phyloP scores from a whole-genome alignment of 2,888 invertebrate species.

The Cremastinae sp. region DNA sequence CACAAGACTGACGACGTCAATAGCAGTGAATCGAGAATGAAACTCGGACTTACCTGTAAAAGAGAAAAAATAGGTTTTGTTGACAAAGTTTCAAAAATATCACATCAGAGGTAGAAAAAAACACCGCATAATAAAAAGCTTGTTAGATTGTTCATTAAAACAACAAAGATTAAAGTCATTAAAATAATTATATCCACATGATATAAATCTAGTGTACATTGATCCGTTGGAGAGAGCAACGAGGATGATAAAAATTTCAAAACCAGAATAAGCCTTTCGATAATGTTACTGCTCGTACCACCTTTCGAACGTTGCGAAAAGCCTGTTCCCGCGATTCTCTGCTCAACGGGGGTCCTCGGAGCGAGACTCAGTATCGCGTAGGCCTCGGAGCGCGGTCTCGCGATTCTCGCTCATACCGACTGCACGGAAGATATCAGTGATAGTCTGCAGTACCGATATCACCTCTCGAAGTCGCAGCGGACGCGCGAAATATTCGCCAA shows the following conservation, averaged over 20 bases:
- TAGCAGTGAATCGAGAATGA: conserved; percentile 20
- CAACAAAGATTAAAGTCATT: no score
- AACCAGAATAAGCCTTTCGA: not conserved
- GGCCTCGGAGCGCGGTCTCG: conserved; percentile 1
- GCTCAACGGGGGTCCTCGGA: conserved; percentile 28
- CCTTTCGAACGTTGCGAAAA: conserved; percentile 54
- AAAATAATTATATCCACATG: no score
- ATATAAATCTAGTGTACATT: no score
- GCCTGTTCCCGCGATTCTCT: conserved; percentile 42
- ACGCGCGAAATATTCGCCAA: conserved; percentile 69
- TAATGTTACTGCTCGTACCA: conserved; percentile 44
- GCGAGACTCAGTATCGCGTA: conserved; percentile 9
- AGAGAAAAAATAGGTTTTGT: conserved; percentile 6
- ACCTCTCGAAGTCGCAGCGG: conserved; percentile 50
- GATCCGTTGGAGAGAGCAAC: no score
- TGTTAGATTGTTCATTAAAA: no score
- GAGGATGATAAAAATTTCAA: not conserved
- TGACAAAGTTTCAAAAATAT: not conserved
- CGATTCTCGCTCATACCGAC: conserved; percentile 56
- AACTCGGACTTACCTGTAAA: conserved; percentile 56
- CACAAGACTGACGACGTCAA: not conserved
- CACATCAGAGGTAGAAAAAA: no score
- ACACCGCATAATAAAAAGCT: no score
- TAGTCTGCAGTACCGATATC: conserved; percentile 74
- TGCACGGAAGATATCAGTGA: conserved; percentile 60